These are phyloP conservation scores for Marisa cornuarietis DNA, from an alignment of 1,140 invertebrate species.

Conservation along the genomic window DNA sequence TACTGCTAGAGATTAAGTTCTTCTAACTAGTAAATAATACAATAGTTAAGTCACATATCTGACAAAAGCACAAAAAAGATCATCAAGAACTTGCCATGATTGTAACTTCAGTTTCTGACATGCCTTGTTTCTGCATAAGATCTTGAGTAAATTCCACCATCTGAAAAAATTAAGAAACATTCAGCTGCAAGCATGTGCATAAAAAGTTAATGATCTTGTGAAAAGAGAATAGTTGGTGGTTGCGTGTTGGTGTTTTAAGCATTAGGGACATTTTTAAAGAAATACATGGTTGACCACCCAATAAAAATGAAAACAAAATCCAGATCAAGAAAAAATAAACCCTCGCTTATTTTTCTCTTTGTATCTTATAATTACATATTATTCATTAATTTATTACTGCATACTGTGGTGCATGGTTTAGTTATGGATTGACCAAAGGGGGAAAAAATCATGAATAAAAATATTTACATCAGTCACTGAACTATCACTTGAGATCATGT, in stretches of 20 bases:
- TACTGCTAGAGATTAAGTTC: too few species aligned
- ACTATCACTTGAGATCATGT: conserved; percentile 82
- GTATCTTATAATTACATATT: neutral
- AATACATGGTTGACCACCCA: neutral
- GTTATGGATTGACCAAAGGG: neutral
- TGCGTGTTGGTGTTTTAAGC: too few species aligned
- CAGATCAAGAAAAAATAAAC: neutral
- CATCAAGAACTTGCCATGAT: conserved; percentile 65
- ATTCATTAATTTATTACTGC: too few species aligned
- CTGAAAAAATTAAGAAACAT: conserved; percentile 27
- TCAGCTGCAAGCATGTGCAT: too few species aligned
- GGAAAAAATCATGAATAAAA: neutral
- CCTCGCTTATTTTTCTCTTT: too few species aligned
- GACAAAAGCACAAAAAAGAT: neutral
- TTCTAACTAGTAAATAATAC: too few species aligned
- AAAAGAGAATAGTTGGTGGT: too few species aligned
- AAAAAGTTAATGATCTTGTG: too few species aligned
- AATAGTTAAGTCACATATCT: too few species aligned
- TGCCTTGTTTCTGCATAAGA: conserved; percentile 80
- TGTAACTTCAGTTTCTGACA: conserved; percentile 90
- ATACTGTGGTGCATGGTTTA: too few species aligned
- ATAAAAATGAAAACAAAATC: neutral
- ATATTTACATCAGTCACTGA: conserved; percentile 66
- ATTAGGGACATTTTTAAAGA: neutral
- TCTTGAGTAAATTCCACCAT: conserved; percentile 74